Base-by-base conservation (phyloP, 2,797 vertebrate genomes). In the Protonibea diacanthus region DNA sequence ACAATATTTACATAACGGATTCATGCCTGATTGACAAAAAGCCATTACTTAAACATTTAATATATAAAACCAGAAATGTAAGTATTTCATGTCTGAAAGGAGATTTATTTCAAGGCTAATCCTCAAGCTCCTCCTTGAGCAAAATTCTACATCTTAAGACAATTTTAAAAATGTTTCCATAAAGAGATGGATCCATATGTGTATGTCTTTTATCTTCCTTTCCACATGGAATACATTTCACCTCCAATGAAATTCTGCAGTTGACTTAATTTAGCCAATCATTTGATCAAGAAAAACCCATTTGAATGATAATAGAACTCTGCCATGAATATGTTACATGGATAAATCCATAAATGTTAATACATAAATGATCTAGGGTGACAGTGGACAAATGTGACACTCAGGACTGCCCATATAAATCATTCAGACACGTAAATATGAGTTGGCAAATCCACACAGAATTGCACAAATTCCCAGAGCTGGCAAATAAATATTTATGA, bases 401-500 rank as follows among this genome's bases (percentile, higher is more conserved):
- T 82, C 83, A 81, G 84, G 84, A 92, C 87, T 85, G 87, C 81
- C 78, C 66, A 67, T 83, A 95, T 96, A 90, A 94, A 96, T 95
- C 94, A 95, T 96, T 94, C 90, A 95, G 94, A 93, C 92, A 91
- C 89, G 88, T 94, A 95, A 95, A 94, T 94, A 93, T 93, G 91
- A 95, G 91, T 92, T 90, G 91, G 89, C 82, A 92, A 91, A 94
- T 95, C 88, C 82, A 92, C 92, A 91, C 76, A 90, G 91, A 94
- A 94, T 95, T 93, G 90, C 91, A 91, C 89, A 93, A 94, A 94
- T 95, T 93, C 90, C 78, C 91, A 86, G 75, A 74, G 77, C 85
- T 71, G 71, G 89, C 86, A 94, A 94, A 95, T 96, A 95, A 94
- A 96, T 96, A 96, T 96, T 95, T 94, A 96, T 95, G 94, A 93